Conservation (phyloP, 2,888 invertebrate genomes). For the Caenorhabditis sp. region DNA sequence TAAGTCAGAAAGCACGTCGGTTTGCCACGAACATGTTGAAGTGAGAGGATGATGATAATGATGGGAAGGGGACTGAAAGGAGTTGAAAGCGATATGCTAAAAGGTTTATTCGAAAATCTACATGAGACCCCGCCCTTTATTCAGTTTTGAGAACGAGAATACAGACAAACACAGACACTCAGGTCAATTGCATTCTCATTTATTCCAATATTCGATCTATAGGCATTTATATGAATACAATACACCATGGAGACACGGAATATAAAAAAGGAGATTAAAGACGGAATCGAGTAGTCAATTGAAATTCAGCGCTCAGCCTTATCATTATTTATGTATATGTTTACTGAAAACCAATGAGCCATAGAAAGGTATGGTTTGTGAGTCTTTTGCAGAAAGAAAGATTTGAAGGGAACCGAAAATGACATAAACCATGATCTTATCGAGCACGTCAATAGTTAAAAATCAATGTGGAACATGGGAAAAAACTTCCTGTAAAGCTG, state of each 20-base stretch:
- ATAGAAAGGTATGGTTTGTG: background rate
- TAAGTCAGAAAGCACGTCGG: slow-evolving; percentile 1
- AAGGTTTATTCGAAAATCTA: too few species aligned
- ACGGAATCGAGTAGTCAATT: slow-evolving; percentile 32
- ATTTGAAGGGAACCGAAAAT: slow-evolving; percentile 11
- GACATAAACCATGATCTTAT: background rate
- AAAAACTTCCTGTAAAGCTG: background rate
- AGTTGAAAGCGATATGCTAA: background rate
- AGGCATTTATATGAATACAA: background rate
- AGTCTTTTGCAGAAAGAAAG: background rate
- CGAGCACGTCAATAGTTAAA: background rate
- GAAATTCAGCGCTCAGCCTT: slow-evolving; percentile 60
- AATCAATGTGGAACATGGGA: background rate
- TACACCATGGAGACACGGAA: background rate
- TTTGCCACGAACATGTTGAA: slow-evolving; percentile 7
- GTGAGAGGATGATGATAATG: background rate
- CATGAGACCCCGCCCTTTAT: too few species aligned
- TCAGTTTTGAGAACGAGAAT: too few species aligned
- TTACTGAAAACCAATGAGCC: slow-evolving; percentile 63
- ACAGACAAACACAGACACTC: background rate
- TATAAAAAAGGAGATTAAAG: slow-evolving; percentile 40
- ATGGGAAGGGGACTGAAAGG: background rate
- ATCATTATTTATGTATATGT: slow-evolving; percentile 49
- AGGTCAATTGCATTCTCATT: background rate
- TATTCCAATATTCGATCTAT: slow-evolving; percentile 7